Base-by-base conservation (phyloP, 2,113 vertebrate genomes). In the Thunnus thynnus region DNA sequence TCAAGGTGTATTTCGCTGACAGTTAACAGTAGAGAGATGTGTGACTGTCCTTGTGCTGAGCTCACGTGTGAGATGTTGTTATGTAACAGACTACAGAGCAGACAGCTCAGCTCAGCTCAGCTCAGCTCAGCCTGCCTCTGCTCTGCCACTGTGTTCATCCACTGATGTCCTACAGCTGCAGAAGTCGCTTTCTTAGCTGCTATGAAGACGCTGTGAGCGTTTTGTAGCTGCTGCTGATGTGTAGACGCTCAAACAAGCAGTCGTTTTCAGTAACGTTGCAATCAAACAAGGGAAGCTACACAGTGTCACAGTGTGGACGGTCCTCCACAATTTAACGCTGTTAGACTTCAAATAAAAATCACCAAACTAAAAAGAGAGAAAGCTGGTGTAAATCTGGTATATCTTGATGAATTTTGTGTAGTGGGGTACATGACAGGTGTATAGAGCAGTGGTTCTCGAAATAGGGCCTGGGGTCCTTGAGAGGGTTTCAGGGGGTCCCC, bases 71-170 rank as follows among this genome's bases (percentile, higher is more conserved):
- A 46, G 72, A 44, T 81, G 82, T 36, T 86, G 86, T 93, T 93
- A 93, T 86, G 92, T 91, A 93, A 93, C 86, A 72, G 72, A 65
- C 70, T 36, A 80, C 65, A 13, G 71, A 70, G 80, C 89, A 78
- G 70, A 46, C 44, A 64, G 73, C 71, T 9, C 7, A 41, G 32
- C 32, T 6, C 32, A 36, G 32, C 32, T 36, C 32, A 36, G 22
- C 22, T 22, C 22, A 22, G 36, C 36, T 30, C 68, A 69, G 69
- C 63, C 50, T 27, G 46, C 52, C 46, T 22, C 77, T 84, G 78
- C 80, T 63, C 36, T 36, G 32, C 5, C 7, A 8, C 80, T 88
- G 85, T 87, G 51, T 16, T 58, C 64, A 48, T 73, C 77, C 79
- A 58, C 32, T 54, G 76, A 61, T 71, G 81, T 14, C 32, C 41